These are phyloP conservation scores for Tachysurus vachellii DNA, from an alignment of 2,113 vertebrate species.

Conservation along the genomic window DNA sequence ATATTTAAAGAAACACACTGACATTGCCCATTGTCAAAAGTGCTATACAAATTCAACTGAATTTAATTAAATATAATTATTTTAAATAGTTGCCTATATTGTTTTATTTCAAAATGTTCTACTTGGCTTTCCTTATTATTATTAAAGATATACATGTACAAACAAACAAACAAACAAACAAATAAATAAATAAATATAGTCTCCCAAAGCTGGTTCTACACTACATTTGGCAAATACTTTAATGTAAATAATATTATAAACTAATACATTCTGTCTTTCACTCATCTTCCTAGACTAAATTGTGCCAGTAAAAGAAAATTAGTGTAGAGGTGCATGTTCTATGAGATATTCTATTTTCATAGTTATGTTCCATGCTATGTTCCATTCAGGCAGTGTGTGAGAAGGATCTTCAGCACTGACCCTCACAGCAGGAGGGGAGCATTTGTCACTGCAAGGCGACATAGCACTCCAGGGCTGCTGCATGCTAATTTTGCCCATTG, in stretches of 20 bases:
- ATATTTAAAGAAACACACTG: background rate
- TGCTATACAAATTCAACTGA: background rate
- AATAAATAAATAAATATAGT: background rate
- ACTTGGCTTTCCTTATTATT: background rate
- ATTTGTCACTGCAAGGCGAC: conserved; percentile 70
- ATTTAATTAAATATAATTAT: background rate
- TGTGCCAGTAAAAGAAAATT: background rate
- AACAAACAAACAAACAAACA: background rate
- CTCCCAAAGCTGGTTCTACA: background rate
- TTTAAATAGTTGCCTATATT: background rate
- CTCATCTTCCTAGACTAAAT: background rate
- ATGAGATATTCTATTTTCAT: conserved; percentile 2
- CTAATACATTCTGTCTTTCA: background rate
- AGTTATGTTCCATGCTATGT: conserved; percentile 55
- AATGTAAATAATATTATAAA: background rate
- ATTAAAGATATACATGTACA: background rate
- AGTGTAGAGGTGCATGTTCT: background rate
- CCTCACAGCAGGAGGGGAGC: conserved; percentile 77
- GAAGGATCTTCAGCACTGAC: conserved; percentile 73
- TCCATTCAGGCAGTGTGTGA: conserved; percentile 69
- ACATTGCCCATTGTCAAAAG: background rate
- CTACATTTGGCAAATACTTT: background rate
- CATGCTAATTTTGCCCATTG: conserved; percentile 84
- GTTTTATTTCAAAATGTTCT: background rate
- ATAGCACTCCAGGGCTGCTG: conserved; percentile 71